phyloP scores from a whole-genome alignment of 2,113 vertebrate species.

The Poeciliopsis prolifica region DNA sequence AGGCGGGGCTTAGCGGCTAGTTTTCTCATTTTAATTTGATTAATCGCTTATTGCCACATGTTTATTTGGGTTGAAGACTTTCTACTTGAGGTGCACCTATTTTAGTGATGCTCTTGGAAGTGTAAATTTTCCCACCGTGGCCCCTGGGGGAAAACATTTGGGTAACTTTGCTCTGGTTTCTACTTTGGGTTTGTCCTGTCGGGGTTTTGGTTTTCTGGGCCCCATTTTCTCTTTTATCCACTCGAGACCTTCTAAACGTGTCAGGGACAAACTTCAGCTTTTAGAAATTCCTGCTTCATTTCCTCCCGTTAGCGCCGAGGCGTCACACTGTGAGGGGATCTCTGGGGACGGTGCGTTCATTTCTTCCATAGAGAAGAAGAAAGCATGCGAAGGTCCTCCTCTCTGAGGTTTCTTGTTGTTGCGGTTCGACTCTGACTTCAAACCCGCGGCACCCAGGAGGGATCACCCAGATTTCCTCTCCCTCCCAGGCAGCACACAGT shows the following conservation, averaged over 20 bases:
- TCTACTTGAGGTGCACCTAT: background rate
- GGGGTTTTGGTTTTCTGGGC: background rate
- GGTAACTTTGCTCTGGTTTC: background rate
- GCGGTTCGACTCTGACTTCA: slow-evolving; percentile 29
- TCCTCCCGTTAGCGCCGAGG: slow-evolving; percentile 46
- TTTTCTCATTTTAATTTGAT: too few relatives aligned
- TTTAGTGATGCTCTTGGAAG: too few relatives aligned
- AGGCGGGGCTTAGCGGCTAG: too few relatives aligned
- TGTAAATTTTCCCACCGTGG: too few relatives aligned
- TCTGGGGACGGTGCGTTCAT: slow-evolving; percentile 20
- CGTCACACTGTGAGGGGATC: slow-evolving; percentile 41
- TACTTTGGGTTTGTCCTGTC: background rate
- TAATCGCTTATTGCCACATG: too few relatives aligned
- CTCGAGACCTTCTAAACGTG: slow-evolving; percentile 40
- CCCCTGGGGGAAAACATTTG: too few relatives aligned
- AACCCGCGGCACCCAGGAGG: slow-evolving; percentile 47
- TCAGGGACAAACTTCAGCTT: slow-evolving; percentile 27
- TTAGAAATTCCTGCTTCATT: slow-evolving; percentile 41
- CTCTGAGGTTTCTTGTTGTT: slow-evolving; percentile 30
- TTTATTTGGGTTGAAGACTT: too few relatives aligned
- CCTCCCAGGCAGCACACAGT: slow-evolving; percentile 32
- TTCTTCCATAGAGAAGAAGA: slow-evolving; percentile 33
- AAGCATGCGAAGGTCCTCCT: slow-evolving; percentile 20
- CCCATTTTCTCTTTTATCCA: background rate
- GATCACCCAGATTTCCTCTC: slow-evolving; percentile 40